Evolutionary conservation across 2,888 invertebrate genomes (phyloP).

Genomic region (Leucania comma): DNA sequence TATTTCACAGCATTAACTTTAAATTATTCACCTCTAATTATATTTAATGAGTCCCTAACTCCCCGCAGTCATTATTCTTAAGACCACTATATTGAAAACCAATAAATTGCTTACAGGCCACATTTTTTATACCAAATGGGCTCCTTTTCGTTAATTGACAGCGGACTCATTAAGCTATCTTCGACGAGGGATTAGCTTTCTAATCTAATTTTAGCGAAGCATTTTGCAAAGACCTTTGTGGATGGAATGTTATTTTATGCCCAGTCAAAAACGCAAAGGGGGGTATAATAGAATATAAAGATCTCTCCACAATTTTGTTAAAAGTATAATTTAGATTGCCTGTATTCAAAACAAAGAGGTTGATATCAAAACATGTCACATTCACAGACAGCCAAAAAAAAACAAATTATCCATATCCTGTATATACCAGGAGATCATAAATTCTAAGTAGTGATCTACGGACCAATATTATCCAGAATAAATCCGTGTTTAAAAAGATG

Average conservation of each 20-base stretch:
- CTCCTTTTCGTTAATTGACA: conserved; percentile 51
- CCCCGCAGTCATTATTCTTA: conserved; percentile 30
- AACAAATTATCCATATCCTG: no score
- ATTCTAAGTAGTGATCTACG: no score
- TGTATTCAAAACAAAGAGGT: no score
- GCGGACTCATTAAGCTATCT: conserved; percentile 45
- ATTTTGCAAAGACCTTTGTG: conserved; percentile 25
- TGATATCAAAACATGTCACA: no score
- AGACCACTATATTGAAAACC: conserved; percentile 32
- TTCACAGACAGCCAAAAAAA: no score
- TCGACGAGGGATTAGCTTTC: conserved; percentile 29
- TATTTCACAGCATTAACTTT: not conserved
- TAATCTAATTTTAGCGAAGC: conserved; percentile 44
- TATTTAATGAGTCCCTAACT: conserved; percentile 11
- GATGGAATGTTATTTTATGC: conserved; percentile 3
- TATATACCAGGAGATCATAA: no score
- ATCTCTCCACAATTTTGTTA: no score
- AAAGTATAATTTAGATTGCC: no score
- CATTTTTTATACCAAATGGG: conserved; percentile 50
- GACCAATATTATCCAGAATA: no score
- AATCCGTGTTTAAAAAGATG: no score
- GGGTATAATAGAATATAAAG: no score
- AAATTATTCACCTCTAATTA: conserved; percentile 40
- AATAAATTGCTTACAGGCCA: conserved; percentile 40
- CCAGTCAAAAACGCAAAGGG: no score